Conservation (phyloP, 2,797 vertebrate genomes). For the Picus viridis region DNA sequence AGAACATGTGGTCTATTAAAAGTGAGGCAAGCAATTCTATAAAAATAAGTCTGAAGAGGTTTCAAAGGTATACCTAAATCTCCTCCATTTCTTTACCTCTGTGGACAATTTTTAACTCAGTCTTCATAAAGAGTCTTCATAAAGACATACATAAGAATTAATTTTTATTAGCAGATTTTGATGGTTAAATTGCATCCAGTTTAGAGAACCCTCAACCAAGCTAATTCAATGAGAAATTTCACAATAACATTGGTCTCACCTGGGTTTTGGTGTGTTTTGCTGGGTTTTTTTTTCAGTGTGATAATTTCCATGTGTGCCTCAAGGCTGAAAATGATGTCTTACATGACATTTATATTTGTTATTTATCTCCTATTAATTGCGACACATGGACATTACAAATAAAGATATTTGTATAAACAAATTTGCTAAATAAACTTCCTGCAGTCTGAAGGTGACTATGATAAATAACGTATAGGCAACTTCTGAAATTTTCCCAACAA, state of each 20-base stretch:
- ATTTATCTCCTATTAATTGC: not conserved
- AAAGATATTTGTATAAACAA: not conserved
- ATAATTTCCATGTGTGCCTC: not conserved
- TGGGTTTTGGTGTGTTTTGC: too few relatives aligned
- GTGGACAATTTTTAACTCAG: not conserved
- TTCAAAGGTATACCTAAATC: not conserved
- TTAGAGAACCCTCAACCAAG: not conserved
- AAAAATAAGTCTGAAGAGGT: not conserved
- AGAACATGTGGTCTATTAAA: not conserved
- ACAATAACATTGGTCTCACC: not conserved
- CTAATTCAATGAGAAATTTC: not conserved
- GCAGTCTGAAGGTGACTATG: not conserved
- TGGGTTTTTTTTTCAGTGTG: not conserved
- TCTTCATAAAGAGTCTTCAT: not conserved
- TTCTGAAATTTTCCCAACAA: not conserved
- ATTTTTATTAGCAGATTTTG: not conserved
- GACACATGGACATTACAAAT: not conserved
- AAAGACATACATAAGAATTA: not conserved
- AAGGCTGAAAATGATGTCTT: not conserved
- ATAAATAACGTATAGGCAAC: not conserved
- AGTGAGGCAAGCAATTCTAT: not conserved
- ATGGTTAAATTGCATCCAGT: not conserved
- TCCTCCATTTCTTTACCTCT: not conserved
- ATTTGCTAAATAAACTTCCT: not conserved
- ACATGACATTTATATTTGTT: not conserved